These are phyloP conservation scores for Phalloptychus januarius DNA, from an alignment of 2,797 vertebrate genomes.

Conservation along the genomic window DNA sequence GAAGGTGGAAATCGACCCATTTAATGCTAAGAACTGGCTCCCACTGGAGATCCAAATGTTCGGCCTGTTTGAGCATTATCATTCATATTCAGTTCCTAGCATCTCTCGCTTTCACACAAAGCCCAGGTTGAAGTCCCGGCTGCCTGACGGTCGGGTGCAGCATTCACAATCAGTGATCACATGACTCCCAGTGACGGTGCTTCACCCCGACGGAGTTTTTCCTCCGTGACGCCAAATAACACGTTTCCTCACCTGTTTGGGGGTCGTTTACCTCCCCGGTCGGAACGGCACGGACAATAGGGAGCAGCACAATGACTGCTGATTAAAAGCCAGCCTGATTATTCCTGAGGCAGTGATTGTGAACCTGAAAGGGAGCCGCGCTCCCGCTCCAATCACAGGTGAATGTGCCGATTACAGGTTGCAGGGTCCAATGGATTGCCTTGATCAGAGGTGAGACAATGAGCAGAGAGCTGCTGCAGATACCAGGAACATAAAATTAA, in stretches of 20 bases:
- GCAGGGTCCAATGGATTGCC: conserved; percentile 11
- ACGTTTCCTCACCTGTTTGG: conserved; percentile 26
- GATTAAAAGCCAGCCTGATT: conserved; percentile 65
- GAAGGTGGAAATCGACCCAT: not conserved
- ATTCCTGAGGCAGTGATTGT: conserved; percentile 47
- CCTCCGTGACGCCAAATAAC: conserved; percentile 26
- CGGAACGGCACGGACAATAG: conserved; percentile 32
- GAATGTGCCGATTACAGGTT: conserved; percentile 54
- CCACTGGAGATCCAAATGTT: not conserved
- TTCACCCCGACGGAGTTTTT: conserved; percentile 27
- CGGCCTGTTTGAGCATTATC: not conserved
- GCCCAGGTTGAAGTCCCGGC: conserved; percentile 16
- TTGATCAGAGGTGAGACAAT: conserved; percentile 30
- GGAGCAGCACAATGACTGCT: conserved; percentile 57
- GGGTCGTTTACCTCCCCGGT: conserved; percentile 40
- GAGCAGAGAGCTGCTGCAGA: not conserved
- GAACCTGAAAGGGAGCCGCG: conserved; percentile 35
- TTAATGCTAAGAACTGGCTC: not conserved
- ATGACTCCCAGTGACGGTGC: not conserved
- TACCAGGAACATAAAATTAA: conserved; percentile 2
- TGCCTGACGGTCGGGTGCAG: conserved; percentile 8
- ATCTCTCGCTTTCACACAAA: conserved; percentile 12
- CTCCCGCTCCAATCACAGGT: conserved; percentile 36
- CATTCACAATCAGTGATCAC: not conserved
- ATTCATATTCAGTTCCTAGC: conserved; percentile 11